A percentile compares a stretch with the other conserved stretches of the same genome.
Conservation (phyloP, 2,888 invertebrate species). For the Lymantria monacha region DNA sequence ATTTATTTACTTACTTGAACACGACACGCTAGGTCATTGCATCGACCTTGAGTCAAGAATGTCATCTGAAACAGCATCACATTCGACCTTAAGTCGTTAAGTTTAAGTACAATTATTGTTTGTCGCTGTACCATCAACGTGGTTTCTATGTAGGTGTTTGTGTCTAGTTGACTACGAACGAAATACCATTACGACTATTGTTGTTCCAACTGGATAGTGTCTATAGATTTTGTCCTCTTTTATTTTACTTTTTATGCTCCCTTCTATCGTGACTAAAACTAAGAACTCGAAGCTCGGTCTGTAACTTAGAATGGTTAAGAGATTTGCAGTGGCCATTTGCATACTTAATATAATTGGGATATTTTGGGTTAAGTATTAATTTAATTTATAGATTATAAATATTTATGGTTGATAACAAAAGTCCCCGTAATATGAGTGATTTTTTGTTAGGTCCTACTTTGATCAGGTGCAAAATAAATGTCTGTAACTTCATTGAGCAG, state of each 20-base stretch:
- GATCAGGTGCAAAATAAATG: no score
- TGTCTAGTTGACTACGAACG: slow-evolving; percentile 18
- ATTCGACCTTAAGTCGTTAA: slow-evolving; percentile 33
- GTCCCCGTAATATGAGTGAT: no score
- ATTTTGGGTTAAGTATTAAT: no score
- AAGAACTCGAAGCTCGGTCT: no score
- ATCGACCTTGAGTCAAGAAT: slow-evolving; percentile 67
- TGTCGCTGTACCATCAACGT: slow-evolving; percentile 7
- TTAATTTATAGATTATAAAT: no score
- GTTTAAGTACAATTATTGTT: slow-evolving; percentile 33
- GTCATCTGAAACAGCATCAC: slow-evolving; percentile 36
- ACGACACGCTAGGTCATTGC: slow-evolving; percentile 49
- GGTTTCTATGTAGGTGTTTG: slow-evolving; percentile 26
- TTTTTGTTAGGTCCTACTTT: no score
- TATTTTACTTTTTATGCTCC: neutral
- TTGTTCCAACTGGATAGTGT: neutral
- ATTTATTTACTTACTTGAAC: slow-evolving; percentile 42
- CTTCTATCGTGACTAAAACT: neutral
- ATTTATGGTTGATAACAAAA: no score
- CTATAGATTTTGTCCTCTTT: neutral
- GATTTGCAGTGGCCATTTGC: no score
- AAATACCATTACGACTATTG: slow-evolving; percentile 14
- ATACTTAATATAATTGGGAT: no score
- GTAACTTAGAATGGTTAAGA: no score
- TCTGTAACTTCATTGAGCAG: no score